phyloP scores from a whole-genome alignment of 2,113 vertebrate genomes.

The Rhineura floridana region DNA sequence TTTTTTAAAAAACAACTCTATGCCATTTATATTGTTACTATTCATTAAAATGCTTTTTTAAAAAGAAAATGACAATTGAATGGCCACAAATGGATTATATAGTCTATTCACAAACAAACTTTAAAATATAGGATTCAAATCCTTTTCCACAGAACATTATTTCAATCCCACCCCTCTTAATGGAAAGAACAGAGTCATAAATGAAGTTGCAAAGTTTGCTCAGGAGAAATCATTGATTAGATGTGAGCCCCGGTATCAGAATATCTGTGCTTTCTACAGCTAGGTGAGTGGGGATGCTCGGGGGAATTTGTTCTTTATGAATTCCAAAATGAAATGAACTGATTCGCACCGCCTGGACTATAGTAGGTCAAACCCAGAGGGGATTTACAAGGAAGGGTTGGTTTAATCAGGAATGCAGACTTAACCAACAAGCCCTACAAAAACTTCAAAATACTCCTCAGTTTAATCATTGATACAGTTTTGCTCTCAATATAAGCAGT shows the following conservation, averaged over 20 bases:
- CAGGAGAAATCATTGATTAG: neutral
- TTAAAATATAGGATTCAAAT: neutral
- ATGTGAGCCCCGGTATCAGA: neutral
- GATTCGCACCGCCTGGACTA: too few relatives aligned
- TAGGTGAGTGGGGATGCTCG: too few relatives aligned
- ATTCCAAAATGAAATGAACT: too few relatives aligned
- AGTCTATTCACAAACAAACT: neutral
- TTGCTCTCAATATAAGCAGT: too few relatives aligned
- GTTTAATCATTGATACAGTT: too few relatives aligned
- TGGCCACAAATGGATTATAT: neutral
- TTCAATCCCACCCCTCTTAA: slow-evolving; percentile 1
- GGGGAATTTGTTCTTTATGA: too few relatives aligned
- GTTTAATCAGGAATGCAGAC: too few relatives aligned
- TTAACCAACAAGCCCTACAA: too few relatives aligned
- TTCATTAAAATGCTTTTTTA: neutral
- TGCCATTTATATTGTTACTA: neutral
- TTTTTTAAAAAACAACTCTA: neutral
- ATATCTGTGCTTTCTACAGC: neutral
- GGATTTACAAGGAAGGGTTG: too few relatives aligned
- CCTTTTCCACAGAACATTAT: neutral
- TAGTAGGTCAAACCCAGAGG: too few relatives aligned
- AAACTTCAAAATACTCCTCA: too few relatives aligned
- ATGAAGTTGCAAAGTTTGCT: neutral
- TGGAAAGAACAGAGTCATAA: neutral
- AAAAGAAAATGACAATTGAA: neutral